A percentile compares a stretch with the other conserved stretches of the same genome.
phyloP scores from a whole-genome alignment of 2,797 vertebrate genomes.

The Cryptoprocta ferox region DNA sequence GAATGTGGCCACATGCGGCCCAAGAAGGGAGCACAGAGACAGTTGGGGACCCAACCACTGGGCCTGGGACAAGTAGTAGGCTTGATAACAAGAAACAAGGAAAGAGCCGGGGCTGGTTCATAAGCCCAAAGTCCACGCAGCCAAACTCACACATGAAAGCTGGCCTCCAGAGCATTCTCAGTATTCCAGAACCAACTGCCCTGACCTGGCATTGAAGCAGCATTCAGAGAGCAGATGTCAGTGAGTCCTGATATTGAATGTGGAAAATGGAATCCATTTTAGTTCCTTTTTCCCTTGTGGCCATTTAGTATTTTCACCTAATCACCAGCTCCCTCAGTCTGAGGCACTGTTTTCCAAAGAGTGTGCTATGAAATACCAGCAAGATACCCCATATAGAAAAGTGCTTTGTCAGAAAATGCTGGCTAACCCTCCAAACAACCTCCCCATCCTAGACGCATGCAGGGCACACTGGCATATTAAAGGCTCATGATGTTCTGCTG shows the following conservation, averaged over 20 bases:
- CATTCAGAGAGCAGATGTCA: background rate
- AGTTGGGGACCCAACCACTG: rapidly evolving
- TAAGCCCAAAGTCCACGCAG: background rate
- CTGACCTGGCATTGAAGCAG: background rate
- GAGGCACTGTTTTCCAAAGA: background rate
- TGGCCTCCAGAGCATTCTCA: rapidly evolving
- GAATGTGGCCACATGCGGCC: background rate
- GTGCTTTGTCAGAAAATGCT: background rate
- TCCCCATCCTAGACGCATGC: background rate
- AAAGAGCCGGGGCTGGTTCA: background rate
- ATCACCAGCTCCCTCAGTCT: background rate
- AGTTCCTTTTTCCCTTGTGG: background rate
- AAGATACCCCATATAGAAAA: background rate
- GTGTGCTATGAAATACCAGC: background rate
- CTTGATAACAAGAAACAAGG: background rate
- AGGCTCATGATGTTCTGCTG: background rate
- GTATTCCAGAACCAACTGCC: background rate
- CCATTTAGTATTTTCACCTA: background rate
- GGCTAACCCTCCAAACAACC: background rate
- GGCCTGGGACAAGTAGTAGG: background rate
- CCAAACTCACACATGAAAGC: background rate
- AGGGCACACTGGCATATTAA: rapidly evolving
- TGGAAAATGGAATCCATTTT: background rate
- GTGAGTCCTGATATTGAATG: background rate
- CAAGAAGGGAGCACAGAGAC: background rate